phyloP scores from a whole-genome alignment of 2,888 invertebrate species.

The Mythimna loreyi region DNA sequence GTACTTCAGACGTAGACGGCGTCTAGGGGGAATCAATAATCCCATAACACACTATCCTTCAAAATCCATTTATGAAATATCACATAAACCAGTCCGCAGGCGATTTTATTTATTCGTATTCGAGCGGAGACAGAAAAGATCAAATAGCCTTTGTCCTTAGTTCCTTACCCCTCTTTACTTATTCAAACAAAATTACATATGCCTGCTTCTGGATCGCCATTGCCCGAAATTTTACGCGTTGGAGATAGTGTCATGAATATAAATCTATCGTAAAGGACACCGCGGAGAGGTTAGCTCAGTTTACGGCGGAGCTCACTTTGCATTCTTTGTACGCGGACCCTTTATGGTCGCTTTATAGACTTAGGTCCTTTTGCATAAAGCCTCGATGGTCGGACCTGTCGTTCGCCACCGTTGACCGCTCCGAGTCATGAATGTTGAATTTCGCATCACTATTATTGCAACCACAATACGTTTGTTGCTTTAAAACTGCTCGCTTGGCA shows the following conservation, averaged over 20 bases:
- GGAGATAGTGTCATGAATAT: slow-evolving; percentile 90
- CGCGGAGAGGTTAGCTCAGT: slow-evolving; percentile 83
- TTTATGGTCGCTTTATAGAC: slow-evolving; percentile 89
- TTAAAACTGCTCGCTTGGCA: slow-evolving; percentile 21
- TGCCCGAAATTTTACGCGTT: slow-evolving; percentile 90
- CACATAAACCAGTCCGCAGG: slow-evolving; percentile 83
- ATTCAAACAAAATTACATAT: slow-evolving; percentile 91
- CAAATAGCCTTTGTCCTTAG: slow-evolving; percentile 89
- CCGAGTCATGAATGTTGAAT: slow-evolving; percentile 64
- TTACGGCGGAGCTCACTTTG: slow-evolving; percentile 89
- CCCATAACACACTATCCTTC: slow-evolving; percentile 81
- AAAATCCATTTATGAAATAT: slow-evolving; percentile 88
- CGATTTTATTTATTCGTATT: slow-evolving; percentile 85
- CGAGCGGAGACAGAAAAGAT: slow-evolving; percentile 82
- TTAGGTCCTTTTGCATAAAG: slow-evolving; percentile 88
- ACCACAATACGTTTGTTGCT: slow-evolving; percentile 32
- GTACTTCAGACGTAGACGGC: slow-evolving; percentile 69
- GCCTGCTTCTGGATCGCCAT: slow-evolving; percentile 89
- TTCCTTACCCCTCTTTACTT: slow-evolving; percentile 87
- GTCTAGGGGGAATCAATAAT: slow-evolving; percentile 82
- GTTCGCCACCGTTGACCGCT: slow-evolving; percentile 63
- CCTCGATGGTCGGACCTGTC: slow-evolving; percentile 73
- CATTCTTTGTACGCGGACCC: slow-evolving; percentile 88
- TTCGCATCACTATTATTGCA: slow-evolving; percentile 56
- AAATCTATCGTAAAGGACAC: slow-evolving; percentile 90